Base-by-base conservation (phyloP, 2,113 vertebrate species). In the Lathamus discolor region DNA sequence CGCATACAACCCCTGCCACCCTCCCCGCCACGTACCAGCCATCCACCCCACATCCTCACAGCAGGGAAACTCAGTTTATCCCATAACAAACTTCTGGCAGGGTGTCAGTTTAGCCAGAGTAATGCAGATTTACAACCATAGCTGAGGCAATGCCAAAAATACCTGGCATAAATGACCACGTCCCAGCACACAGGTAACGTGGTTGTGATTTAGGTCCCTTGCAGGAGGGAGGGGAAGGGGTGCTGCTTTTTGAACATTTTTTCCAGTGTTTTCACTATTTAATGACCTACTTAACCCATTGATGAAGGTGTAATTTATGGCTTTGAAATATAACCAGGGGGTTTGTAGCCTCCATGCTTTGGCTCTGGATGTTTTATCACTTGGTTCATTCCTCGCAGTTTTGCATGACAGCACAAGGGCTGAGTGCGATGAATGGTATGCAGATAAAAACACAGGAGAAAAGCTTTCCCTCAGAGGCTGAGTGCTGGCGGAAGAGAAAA, bases 281-380 rank as follows among this genome's bases (percentile, higher is more conserved):
- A 78, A 86, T 54, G 90, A 96, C 80, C 73, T 81, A 31, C 37
- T 86, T 92, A 68, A 72, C 86, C 95, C 49, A 0, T 39, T 84
- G 62, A 80, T 95, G 95, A 86, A 83, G 75, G 25, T 79, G 68
- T 94, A 93, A 94, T 92, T 92, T 83, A 90, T 84, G 86, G 48
- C 44, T 87, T 69, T 1, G 0, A 93, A 95, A 88, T 23, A 39
- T 6, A 75, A 86, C 54, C 51, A 1, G 48, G 72, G 67, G 59
- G 24, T 31, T 90, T 68, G 61, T 12, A 48, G 88, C 69, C 94
- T 93, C 69, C 78, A 17, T 17, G 83, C 90, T 61, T 89, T 80
- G 74, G 76, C 73, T 82, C 48, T 1, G 19, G 67, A 76, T 72
- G 90, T 67, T 96, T 94, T 92, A 82, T 91, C 80, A 27, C 59